A percentile compares a stretch with the other conserved stretches of the same genome.
phyloP scores from a whole-genome alignment of 2,797 vertebrate species.

The Holocentrus rufus region DNA sequence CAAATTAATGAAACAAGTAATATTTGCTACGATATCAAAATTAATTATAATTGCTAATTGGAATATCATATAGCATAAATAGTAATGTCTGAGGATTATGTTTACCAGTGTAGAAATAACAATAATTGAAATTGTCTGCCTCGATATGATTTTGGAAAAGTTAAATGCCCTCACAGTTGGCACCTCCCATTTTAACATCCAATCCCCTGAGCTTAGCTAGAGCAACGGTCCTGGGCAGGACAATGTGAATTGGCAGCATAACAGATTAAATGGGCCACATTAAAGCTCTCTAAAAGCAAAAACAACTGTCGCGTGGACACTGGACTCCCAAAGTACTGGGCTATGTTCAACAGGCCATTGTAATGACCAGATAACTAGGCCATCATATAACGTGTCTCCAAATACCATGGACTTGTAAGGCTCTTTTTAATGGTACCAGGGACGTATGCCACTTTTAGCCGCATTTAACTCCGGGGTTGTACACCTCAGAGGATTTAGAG shows the following conservation, averaged over 20 bases:
- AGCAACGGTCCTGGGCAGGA: slow-evolving; percentile 48
- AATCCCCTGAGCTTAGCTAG: slow-evolving; percentile 48
- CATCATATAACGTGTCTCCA: slow-evolving; percentile 70
- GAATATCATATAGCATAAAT: neutral
- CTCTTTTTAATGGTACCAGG: slow-evolving; percentile 77
- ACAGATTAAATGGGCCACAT: slow-evolving; percentile 71
- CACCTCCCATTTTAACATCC: slow-evolving; percentile 20
- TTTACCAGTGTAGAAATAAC: slow-evolving; percentile 28
- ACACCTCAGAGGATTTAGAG: slow-evolving; percentile 74
- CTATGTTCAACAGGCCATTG: slow-evolving; percentile 64
- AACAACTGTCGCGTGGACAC: slow-evolving; percentile 72
- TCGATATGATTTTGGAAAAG: slow-evolving; percentile 33
- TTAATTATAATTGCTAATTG: neutral
- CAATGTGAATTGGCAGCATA: slow-evolving; percentile 63
- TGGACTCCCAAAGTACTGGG: slow-evolving; percentile 50
- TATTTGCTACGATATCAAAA: neutral
- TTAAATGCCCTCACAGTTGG: slow-evolving; percentile 36
- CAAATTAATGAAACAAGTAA: neutral
- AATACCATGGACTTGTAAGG: slow-evolving; percentile 87
- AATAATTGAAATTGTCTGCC: slow-evolving; percentile 5
- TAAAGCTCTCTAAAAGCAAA: slow-evolving; percentile 68
- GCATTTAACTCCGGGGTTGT: slow-evolving; percentile 71
- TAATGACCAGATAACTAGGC: slow-evolving; percentile 77
- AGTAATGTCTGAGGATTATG: neutral
- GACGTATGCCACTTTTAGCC: slow-evolving; percentile 81